phyloP scores from a whole-genome alignment of 1,140 invertebrate species.

The Calephelis nemesis region DNA sequence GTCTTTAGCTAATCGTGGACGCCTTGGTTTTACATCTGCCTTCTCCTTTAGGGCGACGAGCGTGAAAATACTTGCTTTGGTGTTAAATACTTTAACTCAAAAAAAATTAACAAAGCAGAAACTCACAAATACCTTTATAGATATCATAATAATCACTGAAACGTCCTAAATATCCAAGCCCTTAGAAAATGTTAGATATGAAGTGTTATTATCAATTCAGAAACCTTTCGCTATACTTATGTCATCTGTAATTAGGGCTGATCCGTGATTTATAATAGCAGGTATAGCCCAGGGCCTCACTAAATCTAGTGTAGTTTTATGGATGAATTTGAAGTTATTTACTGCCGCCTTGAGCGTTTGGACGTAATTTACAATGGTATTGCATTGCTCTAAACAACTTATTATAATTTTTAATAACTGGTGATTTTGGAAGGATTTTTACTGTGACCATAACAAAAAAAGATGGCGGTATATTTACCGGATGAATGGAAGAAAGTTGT shows the following conservation, averaged over 20 bases:
- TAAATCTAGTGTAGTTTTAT: constrained; percentile 34
- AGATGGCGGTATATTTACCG: no score
- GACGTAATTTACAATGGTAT: constrained; percentile 1
- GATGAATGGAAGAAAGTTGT: no score
- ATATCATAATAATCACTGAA: no score
- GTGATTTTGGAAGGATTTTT: neutral
- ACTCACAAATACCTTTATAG: no score
- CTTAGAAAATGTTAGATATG: neutral
- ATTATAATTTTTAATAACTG: constrained; percentile 7
- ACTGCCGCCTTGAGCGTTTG: constrained; percentile 20
- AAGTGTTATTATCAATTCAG: constrained; percentile 3
- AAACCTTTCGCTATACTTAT: constrained; percentile 9
- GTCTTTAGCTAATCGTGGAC: no score
- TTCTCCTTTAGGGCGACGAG: no score
- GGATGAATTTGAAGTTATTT: constrained; percentile 31
- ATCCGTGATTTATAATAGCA: constrained; percentile 27
- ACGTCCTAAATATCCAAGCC: neutral
- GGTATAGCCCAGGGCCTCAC: constrained; percentile 25
- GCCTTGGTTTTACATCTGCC: no score
- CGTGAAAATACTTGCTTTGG: no score
- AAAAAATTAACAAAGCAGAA: no score
- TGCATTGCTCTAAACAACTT: neutral
- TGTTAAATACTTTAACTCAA: no score
- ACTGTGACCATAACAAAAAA: neutral
- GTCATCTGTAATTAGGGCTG: constrained; percentile 26